Conservation (phyloP, 2,888 invertebrate genomes). For the Archips xylosteana region DNA sequence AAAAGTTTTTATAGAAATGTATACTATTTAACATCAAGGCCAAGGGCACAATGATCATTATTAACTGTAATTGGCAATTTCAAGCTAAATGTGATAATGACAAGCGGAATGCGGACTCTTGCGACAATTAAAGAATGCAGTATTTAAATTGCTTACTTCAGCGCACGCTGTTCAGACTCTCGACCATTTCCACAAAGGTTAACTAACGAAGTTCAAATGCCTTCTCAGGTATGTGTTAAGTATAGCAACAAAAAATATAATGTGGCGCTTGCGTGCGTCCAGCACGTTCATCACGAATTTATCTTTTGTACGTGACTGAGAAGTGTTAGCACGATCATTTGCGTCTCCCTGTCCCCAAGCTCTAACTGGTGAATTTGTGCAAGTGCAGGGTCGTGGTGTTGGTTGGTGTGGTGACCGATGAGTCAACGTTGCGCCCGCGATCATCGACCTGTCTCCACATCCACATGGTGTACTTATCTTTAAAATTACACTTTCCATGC, state of each 20-base stretch:
- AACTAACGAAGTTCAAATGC: conserved; percentile 42
- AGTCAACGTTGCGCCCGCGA: conserved; percentile 70
- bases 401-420: conserved; percentile 58
- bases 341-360: conserved; percentile 49
- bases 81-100: conserved; percentile 51
- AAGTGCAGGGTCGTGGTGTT: conserved; percentile 43
- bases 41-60: conserved; percentile 30
- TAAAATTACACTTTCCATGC: conserved; percentile 50
- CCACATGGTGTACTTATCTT: conserved; percentile 65
- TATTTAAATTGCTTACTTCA: conserved; percentile 14
- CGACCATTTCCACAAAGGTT: conserved; percentile 24
- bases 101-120: conserved; percentile 20
- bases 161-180: conserved; percentile 19
- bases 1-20: not conserved
- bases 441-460: conserved; percentile 73
- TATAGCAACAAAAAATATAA: conserved; percentile 45
- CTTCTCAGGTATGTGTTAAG: conserved; percentile 45
- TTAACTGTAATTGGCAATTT: conserved; percentile 36
- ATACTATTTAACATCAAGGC: not conserved
- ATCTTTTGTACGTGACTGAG: conserved; percentile 57
- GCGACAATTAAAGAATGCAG: conserved; percentile 11
- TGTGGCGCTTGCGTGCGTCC: conserved; percentile 53
- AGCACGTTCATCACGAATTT: conserved; percentile 51
- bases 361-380: conserved; percentile 40
- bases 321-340: conserved; percentile 56